A percentile compares a stretch with the other conserved stretches of the same genome.
phyloP scores from a whole-genome alignment of 2,797 vertebrate species.

The Perodicticus potto region DNA sequence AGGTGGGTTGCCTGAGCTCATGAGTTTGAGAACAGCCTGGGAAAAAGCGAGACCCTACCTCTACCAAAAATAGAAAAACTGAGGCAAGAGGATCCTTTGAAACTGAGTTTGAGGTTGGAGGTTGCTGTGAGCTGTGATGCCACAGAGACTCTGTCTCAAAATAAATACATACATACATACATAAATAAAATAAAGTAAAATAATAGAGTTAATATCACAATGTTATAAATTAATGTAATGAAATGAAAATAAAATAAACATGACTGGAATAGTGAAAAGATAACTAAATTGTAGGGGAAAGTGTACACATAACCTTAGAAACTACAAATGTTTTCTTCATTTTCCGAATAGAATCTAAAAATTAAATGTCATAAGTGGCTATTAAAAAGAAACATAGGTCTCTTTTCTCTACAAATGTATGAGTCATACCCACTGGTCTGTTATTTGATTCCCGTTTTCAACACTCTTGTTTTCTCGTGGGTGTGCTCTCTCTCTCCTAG shows the following conservation, averaged over 20 bases:
- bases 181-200: background rate
- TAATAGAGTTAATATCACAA: background rate
- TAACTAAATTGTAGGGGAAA: background rate
- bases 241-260: background rate
- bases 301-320: background rate
- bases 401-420: background rate
- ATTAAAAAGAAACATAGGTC: conserved; percentile 58
- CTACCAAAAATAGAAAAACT: too few relatives aligned
- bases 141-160: too few relatives aligned
- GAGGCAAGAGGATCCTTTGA: too few relatives aligned
- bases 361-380: background rate
- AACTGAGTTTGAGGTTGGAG: too few relatives aligned
- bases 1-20: too few relatives aligned
- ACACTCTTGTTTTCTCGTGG: rapidly evolving
- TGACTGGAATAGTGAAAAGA: background rate
- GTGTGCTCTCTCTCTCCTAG: background rate
- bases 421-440: background rate
- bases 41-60: too few relatives aligned
- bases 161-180: background rate
- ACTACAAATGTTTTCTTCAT: conserved; percentile 13
- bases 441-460: background rate
- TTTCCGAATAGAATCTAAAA: conserved; percentile 17
- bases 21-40: too few relatives aligned
- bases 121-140: too few relatives aligned
- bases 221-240: background rate